Base-by-base conservation (phyloP, 92 coral and sea anemone genomes). In the Virgularia gustaviana region DNA sequence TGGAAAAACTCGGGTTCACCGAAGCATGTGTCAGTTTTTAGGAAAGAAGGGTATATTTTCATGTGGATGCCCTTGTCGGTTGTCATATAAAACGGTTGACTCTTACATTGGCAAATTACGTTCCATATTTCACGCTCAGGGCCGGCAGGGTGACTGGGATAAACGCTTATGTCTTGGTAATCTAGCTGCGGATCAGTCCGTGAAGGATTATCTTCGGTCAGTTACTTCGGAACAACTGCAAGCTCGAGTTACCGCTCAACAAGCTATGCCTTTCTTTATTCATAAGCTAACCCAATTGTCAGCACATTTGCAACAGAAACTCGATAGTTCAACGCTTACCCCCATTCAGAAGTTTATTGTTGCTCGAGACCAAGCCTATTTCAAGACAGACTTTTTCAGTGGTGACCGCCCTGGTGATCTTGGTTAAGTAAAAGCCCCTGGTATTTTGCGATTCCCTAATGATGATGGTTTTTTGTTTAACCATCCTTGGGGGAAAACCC, bases 321-420 rank as follows among this genome's bases (percentile, higher is more conserved):
- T 58, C 34, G 70, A 49, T 16, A 55, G 34, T 72, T 44, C 29
- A n/a, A n/a, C n/a, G n/a, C n/a, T n/a, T n/a, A 39, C 38, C 9
- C 13, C 47, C 23, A 53, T 36, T 49, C 35, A 70, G 19, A 32
- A 45, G 31, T 70, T 52, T 52, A 70, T 56, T 36, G 52, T 73
- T 0, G 71, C 59, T 16, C 70, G 59, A 6, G 79, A 73, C 36
- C 79, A 41, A 28, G 79, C 70, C 2, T 73, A 73, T 52, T 73
- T 73, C 13, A 60, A 39, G 41, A 43, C 36, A n/a, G n/a, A n/a
- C 1, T 72, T 72, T 30, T 72, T 72, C 36, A 72, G 78, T 20
- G 78, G 78, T 4, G 78, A 72, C 41, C 24, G 78, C 6, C 78
- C 78, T 4, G 66, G 78, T n/a, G n/a, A n/a, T n/a, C n/a, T n/a